phyloP scores from a whole-genome alignment of 2,797 vertebrate species.

The Chelmon rostratus region DNA sequence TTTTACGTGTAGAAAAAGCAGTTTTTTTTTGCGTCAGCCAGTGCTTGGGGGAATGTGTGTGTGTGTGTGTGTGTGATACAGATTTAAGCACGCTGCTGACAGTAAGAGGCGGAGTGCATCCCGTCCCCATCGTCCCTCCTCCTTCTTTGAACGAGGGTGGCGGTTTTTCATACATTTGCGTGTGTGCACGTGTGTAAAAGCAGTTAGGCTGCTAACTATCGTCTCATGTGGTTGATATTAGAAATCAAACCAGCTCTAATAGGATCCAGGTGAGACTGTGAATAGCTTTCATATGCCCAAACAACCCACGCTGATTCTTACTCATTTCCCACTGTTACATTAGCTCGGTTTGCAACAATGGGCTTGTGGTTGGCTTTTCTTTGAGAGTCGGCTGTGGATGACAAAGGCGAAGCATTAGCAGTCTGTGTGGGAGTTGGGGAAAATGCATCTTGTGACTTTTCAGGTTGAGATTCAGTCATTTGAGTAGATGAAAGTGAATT shows the following conservation, averaged over 20 bases:
- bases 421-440: conserved; percentile 24
- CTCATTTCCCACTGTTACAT: conserved; percentile 59
- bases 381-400: conserved; percentile 33
- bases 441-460: conserved; percentile 11
- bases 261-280: conserved; percentile 78
- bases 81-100: conserved; percentile 51
- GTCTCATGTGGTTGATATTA: conserved; percentile 84
- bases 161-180: conserved; percentile 40
- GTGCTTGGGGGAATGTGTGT: conserved; percentile 33
- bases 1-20: conserved; percentile 19
- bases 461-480: conserved; percentile 39
- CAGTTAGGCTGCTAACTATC: conserved; percentile 49
- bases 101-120: conserved; percentile 49
- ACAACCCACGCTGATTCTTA: conserved; percentile 55
- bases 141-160: conserved; percentile 76
- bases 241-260: conserved; percentile 83
- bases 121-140: conserved; percentile 28
- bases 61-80: conserved; percentile 32
- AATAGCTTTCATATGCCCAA: conserved; percentile 69
- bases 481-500: conserved; percentile 38
- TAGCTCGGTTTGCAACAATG: conserved; percentile 58
- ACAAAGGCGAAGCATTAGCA: conserved; percentile 59
- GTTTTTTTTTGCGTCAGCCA: conserved; percentile 20
- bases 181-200: conserved; percentile 37
- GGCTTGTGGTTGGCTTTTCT: conserved; percentile 39